phyloP scores from a whole-genome alignment of 2,888 invertebrate genomes.

The Lampropteryx suffumata region DNA sequence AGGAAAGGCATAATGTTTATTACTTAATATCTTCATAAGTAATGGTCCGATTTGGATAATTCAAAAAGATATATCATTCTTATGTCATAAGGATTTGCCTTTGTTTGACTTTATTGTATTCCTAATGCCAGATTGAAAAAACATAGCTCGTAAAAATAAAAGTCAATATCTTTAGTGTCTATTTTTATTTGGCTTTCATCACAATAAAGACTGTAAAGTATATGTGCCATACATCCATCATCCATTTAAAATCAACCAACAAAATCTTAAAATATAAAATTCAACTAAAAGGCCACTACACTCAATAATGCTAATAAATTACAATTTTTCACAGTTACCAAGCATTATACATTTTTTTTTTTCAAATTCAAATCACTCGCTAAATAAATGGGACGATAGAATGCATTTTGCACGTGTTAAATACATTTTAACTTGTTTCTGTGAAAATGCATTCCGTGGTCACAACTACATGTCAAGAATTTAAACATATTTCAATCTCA shows the following conservation, averaged over 20 bases:
- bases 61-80: no score
- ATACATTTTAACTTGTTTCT: conserved; percentile 26
- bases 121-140: no score
- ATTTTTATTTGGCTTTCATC: conserved; percentile 75
- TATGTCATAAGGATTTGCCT: no score
- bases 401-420: conserved; percentile 35
- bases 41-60: no score
- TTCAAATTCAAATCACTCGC: conserved; percentile 18
- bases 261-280: conserved; percentile 44
- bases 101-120: no score
- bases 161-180: conserved; percentile 35
- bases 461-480: conserved; percentile 24
- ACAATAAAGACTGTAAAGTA: conserved; percentile 50
- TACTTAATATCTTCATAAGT: no score
- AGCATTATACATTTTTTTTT: conserved; percentile 59
- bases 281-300: conserved; percentile 35
- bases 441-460: conserved; percentile 29
- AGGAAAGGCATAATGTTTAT: no score
- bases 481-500: conserved; percentile 34
- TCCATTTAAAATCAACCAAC: conserved; percentile 32
- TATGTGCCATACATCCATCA: conserved; percentile 34
- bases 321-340: conserved; percentile 49
- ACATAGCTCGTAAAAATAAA: conserved; percentile 24
- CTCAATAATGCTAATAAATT: conserved; percentile 50
- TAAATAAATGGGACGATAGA: conserved; percentile 12